Evolutionary conservation across 2,113 vertebrate genomes (phyloP).

Genomic region (Oxyruncus cristatus): DNA sequence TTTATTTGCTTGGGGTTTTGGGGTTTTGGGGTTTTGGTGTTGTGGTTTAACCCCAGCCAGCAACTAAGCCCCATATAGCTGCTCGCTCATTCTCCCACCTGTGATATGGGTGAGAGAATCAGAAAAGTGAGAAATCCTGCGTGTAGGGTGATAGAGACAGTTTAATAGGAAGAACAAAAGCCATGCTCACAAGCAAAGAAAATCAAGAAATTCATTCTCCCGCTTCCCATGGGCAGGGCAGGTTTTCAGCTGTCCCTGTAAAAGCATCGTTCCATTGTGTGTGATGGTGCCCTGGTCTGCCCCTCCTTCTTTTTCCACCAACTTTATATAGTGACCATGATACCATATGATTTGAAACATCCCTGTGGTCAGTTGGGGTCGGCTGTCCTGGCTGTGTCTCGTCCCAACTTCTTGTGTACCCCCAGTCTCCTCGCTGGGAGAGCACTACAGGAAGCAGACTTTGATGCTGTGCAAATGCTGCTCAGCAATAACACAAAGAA

Average conservation of each 20-base stretch:
- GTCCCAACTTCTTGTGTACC: accelerated
- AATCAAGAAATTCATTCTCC: background rate
- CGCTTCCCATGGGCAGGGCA: background rate
- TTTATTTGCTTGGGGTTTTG: background rate
- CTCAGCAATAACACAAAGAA: background rate
- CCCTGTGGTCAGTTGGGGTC: background rate
- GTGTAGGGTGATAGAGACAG: background rate
- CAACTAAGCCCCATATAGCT: background rate
- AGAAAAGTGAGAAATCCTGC: background rate
- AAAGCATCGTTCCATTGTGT: background rate
- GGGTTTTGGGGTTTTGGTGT: background rate
- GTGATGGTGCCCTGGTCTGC: background rate
- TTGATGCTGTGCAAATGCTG: background rate
- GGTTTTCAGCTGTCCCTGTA: background rate
- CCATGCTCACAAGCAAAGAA: background rate
- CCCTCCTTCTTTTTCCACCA: background rate
- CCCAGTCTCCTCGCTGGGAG: background rate
- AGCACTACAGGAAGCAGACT: background rate
- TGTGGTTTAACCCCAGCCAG: background rate
- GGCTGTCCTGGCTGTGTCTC: background rate
- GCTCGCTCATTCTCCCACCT: accelerated
- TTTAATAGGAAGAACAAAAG: background rate
- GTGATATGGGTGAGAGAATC: background rate
- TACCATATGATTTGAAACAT: background rate
- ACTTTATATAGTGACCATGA: background rate